These are phyloP conservation scores for Diorhabda elongata DNA, from an alignment of 1,140 invertebrate species.

Conservation along the genomic window DNA sequence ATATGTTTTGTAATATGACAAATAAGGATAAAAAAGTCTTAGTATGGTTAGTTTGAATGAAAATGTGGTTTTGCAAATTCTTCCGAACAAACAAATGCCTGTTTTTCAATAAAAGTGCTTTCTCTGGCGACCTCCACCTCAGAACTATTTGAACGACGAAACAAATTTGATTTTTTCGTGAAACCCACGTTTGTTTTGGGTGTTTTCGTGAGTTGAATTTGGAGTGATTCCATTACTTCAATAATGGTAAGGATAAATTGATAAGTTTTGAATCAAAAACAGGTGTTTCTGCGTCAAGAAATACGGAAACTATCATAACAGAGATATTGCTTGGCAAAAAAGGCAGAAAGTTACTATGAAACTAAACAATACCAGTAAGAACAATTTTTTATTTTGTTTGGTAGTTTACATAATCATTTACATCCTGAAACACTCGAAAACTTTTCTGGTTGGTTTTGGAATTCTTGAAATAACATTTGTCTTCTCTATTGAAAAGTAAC, in stretches of 20 bases:
- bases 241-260: background rate
- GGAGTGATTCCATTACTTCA: no score
- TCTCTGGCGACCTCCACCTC: background rate
- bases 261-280: background rate
- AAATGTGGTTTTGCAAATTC: constrained; percentile 5
- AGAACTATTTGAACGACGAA: background rate
- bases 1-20: no score
- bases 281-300: background rate
- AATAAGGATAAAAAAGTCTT: no score
- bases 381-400: background rate
- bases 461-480: constrained; percentile 4
- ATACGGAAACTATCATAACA: constrained; percentile 1
- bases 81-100: constrained; percentile 3
- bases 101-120: constrained; percentile 8
- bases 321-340: constrained; percentile 8
- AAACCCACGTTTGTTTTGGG: background rate
- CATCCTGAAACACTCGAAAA: constrained; percentile 4
- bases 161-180: constrained; percentile 10
- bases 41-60: background rate
- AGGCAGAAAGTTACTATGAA: background rate
- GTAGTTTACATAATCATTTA: background rate
- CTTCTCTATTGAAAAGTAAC: no score
- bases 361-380: background rate
- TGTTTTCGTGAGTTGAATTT: background rate
- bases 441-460: background rate